A percentile compares a stretch with the other conserved stretches of the same genome.
Conservation (phyloP, 2,113 vertebrate genomes). For the Podiceps cristatus region DNA sequence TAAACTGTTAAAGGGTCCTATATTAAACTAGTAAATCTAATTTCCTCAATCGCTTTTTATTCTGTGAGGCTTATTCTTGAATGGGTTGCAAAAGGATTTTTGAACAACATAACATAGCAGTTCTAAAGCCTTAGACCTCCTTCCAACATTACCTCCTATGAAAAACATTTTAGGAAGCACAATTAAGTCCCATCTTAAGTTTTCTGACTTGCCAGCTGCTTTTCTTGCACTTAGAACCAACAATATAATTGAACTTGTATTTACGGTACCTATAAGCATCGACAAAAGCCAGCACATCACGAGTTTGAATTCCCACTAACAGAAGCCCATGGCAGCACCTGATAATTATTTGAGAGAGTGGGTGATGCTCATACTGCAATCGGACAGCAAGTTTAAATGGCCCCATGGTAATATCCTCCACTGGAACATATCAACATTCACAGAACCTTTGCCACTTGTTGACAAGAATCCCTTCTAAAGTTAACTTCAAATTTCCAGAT, state of each 20-base stretch:
- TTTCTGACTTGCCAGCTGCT: background rate
- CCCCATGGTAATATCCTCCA: background rate
- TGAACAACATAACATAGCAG: background rate
- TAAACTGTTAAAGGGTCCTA: background rate
- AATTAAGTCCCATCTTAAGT: background rate
- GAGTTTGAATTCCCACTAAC: background rate
- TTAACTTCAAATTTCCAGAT: background rate
- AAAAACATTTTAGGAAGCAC: background rate
- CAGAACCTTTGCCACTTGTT: rapidly evolving
- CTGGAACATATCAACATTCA: background rate
- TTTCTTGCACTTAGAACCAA: background rate
- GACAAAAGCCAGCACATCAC: background rate
- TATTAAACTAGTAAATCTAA: background rate
- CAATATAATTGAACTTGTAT: background rate
- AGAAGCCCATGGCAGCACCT: background rate
- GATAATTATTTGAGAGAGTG: background rate
- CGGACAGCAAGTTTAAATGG: background rate
- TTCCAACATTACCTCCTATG: background rate
- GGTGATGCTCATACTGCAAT: background rate
- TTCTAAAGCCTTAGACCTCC: background rate
- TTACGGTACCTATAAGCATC: background rate
- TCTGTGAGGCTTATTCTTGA: background rate
- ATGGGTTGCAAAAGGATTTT: background rate
- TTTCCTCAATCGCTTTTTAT: background rate
- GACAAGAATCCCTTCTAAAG: background rate